Evolutionary conservation across 2,888 invertebrate species (phyloP).

Genomic region (Bugula neritina): DNA sequence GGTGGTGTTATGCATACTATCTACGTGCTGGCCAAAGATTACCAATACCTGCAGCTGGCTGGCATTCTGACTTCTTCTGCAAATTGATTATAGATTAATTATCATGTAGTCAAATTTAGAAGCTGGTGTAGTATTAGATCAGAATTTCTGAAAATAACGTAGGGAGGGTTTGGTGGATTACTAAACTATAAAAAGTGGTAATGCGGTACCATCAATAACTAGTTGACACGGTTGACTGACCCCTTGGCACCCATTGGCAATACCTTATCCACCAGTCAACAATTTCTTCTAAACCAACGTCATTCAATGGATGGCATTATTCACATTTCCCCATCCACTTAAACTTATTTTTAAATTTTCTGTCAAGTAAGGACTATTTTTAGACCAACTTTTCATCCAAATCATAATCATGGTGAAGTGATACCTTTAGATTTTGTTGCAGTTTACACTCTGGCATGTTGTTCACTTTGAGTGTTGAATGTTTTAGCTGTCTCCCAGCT

Average conservation of each 20-base stretch:
- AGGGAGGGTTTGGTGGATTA: neutral
- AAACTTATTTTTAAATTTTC: neutral
- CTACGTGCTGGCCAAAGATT: too few species aligned
- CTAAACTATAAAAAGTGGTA: neutral
- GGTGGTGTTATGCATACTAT: too few species aligned
- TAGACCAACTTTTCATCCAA: too few species aligned
- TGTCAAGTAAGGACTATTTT: neutral
- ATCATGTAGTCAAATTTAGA: neutral
- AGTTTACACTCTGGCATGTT: neutral
- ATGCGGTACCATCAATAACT: neutral
- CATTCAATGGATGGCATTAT: neutral
- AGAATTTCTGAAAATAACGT: neutral
- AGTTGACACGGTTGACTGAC: neutral
- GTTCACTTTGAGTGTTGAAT: neutral
- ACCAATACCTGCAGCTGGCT: too few species aligned
- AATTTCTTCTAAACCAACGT: neutral
- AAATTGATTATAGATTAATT: neutral
- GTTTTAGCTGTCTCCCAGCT: conserved; percentile 8
- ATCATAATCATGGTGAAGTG: too few species aligned
- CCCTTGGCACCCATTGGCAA: neutral
- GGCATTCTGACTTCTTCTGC: too few species aligned
- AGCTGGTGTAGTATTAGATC: neutral
- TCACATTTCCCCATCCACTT: neutral
- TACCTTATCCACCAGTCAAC: neutral
- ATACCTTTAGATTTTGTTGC: too few species aligned